Evolutionary conservation across 1,140 invertebrate species (phyloP).

Genomic region (Papilio glaucus): DNA sequence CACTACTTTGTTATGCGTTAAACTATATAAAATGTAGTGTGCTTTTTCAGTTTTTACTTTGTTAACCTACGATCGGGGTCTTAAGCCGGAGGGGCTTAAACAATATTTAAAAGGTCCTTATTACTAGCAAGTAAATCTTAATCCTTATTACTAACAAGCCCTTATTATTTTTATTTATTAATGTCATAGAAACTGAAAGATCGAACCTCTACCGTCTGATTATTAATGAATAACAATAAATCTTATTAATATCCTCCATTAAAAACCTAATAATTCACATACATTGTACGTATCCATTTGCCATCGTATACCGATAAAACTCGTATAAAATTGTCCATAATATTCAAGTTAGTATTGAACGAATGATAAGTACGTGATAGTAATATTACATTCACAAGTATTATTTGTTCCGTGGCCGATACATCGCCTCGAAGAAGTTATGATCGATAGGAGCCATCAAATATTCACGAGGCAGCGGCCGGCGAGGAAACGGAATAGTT

Average conservation of each 20-base stretch:
- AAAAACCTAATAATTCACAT: background rate
- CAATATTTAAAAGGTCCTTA: no score
- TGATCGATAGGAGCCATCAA: conserved; percentile 80
- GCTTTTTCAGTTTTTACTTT: no score
- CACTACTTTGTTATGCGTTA: no score
- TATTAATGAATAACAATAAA: background rate
- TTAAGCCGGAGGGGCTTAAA: no score
- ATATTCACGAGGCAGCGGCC: conserved; percentile 71
- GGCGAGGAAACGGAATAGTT: conserved; percentile 71
- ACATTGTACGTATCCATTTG: background rate
- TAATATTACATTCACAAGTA: conserved; percentile 11
- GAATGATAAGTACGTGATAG: conserved; percentile 27
- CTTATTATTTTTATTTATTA: background rate
- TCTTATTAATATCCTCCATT: background rate
- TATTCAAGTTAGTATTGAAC: background rate
- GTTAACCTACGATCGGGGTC: no score
- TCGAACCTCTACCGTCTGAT: background rate
- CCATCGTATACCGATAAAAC: background rate
- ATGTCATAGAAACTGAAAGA: background rate
- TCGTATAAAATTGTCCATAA: background rate
- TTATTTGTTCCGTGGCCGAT: conserved; percentile 35
- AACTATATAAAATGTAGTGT: no score
- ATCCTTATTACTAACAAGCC: no score
- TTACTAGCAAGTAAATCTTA: no score
- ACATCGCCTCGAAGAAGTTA: conserved; percentile 69